A percentile compares a stretch with the other conserved stretches of the same genome.
Evolutionary conservation across 35 echinoderm and acorn worm genomes (phyloP).

Genomic region (Lytechinus pictus): DNA sequence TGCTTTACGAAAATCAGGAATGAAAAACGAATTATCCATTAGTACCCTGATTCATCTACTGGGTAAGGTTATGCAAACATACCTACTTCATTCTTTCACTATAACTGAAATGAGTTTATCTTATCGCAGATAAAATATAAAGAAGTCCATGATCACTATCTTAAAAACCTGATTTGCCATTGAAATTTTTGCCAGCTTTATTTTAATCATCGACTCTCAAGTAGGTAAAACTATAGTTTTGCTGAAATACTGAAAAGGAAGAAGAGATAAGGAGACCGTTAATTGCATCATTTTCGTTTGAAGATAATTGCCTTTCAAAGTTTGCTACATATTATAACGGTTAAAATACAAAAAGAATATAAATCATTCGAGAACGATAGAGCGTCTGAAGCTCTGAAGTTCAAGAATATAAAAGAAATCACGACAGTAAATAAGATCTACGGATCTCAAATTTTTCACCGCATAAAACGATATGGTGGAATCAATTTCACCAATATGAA

Average conservation of each 20-base stretch:
- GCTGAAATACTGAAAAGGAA: not conserved
- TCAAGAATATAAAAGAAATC: not conserved
- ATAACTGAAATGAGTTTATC: not conserved
- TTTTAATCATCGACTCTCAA: not conserved
- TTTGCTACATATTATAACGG: not conserved
- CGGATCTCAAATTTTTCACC: not conserved
- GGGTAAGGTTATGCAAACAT: not conserved
- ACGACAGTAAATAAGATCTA: not conserved
- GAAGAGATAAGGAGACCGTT: not conserved
- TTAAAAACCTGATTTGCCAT: not conserved
- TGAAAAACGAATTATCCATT: too few relatives aligned
- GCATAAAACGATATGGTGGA: not conserved
- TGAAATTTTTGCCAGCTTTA: not conserved
- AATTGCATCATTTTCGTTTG: not conserved
- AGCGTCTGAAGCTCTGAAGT: not conserved
- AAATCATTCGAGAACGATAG: not conserved
- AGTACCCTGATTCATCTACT: too few relatives aligned
- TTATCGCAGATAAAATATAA: not conserved
- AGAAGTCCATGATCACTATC: not conserved
- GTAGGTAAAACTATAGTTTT: not conserved
- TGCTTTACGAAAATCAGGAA: too few relatives aligned
- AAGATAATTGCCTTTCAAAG: not conserved
- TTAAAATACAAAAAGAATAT: not conserved
- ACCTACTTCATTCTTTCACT: not conserved
- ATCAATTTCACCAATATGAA: slow-evolving; percentile 42